Base-by-base conservation (phyloP, 2,797 vertebrate species). In the Liasis olivaceus region DNA sequence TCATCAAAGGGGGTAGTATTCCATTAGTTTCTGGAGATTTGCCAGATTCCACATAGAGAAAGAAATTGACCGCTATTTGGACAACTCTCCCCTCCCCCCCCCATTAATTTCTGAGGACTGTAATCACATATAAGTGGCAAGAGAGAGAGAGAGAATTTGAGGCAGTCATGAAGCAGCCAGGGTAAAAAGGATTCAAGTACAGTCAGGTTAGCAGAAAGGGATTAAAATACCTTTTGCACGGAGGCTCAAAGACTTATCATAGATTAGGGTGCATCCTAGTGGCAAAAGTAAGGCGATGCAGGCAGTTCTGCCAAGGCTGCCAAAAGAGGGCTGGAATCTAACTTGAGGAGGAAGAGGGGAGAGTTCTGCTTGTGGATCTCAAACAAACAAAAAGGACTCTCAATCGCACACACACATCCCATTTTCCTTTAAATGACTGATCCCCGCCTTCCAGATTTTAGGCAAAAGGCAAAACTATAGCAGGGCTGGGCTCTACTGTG, bases 251-350 rank as follows among this genome's bases (percentile, higher is more conserved):
- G 92, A 96, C 96, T 98, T 98, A 97, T 95, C 97, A 97, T 96
- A 98, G 98, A 97, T 98, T 97, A 98, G 98, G 95, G 97, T 98
- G 98, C 98, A 98, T 97, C 98, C 98, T 98, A 98, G 98, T 97
- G 98, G 97, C 96, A 97, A 97, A 97, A 97, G 97, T 95, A 64
- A 88, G 94, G 98, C 97, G 98, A 96, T 98, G 97, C 98, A 98
- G 97, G 95, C 96, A 96, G 36, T 8, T 42, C 36, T 47, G 36
- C 94, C 92, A 92, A 94, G 93, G 93, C 94, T 94, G 93, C 90
- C 89, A 93, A 95, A 94, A 94, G 94, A 96, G 94, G 7, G 69
- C 1, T 13, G 81, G 88, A 94, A 90, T 93, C 94, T 15, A 88
- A 92, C 92, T 91, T 14, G 56, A 58, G 60, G 90, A 64, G 14